Evolutionary conservation across 92 coral and sea anemone genomes (phyloP).

Genomic region (Zoanthus sociatus): DNA sequence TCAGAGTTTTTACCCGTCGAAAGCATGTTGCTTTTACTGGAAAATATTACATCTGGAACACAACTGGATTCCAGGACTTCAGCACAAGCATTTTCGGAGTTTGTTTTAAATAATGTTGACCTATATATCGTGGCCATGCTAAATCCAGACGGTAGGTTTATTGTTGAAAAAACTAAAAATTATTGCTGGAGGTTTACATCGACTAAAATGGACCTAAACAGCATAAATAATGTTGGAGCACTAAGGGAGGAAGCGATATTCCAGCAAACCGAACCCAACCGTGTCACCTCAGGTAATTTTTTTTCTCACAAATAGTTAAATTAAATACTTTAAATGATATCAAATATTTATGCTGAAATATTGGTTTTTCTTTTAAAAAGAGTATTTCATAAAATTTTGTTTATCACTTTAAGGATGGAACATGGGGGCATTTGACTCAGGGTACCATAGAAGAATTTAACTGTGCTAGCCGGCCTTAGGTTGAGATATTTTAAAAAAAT

Average conservation of each 20-base stretch:
- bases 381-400: too few relatives aligned
- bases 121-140: conserved; percentile 68
- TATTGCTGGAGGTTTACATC: conserved; percentile 83
- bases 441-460: too few relatives aligned
- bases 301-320: too few relatives aligned
- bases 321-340: too few relatives aligned
- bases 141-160: conserved; percentile 83
- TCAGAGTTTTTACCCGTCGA: conserved; percentile 87
- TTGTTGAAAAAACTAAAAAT: conserved; percentile 72
- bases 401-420: too few relatives aligned
- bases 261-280: conserved; percentile 1
- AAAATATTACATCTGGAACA: conserved; percentile 76
- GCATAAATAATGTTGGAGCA: not conserved
- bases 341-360: too few relatives aligned
- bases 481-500: too few relatives aligned
- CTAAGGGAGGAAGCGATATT: not conserved
- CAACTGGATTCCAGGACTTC: conserved; percentile 32
- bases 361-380: too few relatives aligned
- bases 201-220: conserved; percentile 71
- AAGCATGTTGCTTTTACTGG: conserved; percentile 75
- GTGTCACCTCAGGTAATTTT: conserved; percentile 29
- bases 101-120: conserved; percentile 73
- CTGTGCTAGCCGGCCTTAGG: too few relatives aligned
- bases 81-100: conserved; percentile 68
- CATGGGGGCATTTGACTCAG: too few relatives aligned